Evolutionary conservation across 2,888 invertebrate species (phyloP), one percentile per base, ranked within the genome.

Genomic region (Osmoderma eremita): DNA sequence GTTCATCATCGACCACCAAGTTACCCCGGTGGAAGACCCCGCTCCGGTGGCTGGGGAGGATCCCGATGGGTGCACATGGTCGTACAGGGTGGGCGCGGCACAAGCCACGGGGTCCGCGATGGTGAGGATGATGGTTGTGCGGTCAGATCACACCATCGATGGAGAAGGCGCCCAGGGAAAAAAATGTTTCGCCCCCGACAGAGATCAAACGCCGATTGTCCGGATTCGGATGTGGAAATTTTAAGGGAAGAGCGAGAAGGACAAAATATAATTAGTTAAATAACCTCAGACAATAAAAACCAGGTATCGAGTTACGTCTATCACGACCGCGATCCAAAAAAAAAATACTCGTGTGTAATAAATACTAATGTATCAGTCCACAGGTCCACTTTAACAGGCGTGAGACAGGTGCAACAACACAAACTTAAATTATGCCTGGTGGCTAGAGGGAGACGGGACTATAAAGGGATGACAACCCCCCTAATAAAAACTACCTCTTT

Each of bases 1-100:
- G 89, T 91, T 91, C 91, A 91, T 91, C 90, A 91, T 91, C 86
- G 88, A 88, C 89, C 91, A 91, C 90, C 91, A 91, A 86, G 90
- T 89, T 87, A 91, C 89, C 88, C 91, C 91, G 89, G 91, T 87
- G 89, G 90, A 88, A 88, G 90, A 88, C 87, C 89, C 90, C 88
- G 90, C 88, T 87, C 89, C 89, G 89, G 90, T 89, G 88, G 90
- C 90, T 90, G 90, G 88, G 85, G 88, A 88, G 84, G 86, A 86
- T 85, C 87, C 88, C 85, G 86, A 87, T 80, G 88, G 88, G 75
- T 82, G 88, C 86, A 89, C 88, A 90, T 90, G 90, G 88, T 91
- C 91, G 90, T 91, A 91, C 88, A 91, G 90, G 88, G 91, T 90
- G 77, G 83, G 83, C 76, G 84, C 84, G 88, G 90, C 90, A 88